Conservation (phyloP, 2,797 vertebrate species). For the Linurgus olivaceus region DNA sequence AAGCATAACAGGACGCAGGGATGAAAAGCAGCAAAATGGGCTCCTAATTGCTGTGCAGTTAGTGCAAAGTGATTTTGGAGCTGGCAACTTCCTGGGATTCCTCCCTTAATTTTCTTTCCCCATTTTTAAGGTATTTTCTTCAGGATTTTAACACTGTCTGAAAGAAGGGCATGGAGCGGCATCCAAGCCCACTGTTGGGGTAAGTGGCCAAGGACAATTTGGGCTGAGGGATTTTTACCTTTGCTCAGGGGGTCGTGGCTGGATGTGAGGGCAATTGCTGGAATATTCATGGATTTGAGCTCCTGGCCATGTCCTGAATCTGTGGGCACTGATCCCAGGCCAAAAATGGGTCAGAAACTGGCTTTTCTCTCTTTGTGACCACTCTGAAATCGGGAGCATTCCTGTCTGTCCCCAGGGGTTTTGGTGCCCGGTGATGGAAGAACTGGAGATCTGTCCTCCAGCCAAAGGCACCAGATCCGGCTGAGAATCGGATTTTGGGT, state of each 20-base stretch:
- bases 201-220: not conserved
- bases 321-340: rapidly evolving
- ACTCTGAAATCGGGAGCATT: rapidly evolving
- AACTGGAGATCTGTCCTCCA: not conserved
- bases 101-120: not conserved
- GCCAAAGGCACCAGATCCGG: not conserved
- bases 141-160: not conserved
- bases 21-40: not conserved
- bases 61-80: not conserved
- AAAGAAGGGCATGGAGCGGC: rapidly evolving
- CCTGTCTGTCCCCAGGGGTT: not conserved
- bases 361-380: rapidly evolving
- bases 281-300: not conserved
- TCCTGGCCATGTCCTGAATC: not conserved
- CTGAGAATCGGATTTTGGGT: not conserved
- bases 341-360: not conserved
- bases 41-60: not conserved
- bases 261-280: rapidly evolving
- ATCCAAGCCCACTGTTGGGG: not conserved
- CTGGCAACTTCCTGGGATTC: not conserved
- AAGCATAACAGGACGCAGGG: rapidly evolving
- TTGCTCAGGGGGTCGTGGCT: rapidly evolving
- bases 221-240: not conserved
- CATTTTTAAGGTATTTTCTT: not conserved
- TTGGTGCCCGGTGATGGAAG: not conserved